Base-by-base conservation (phyloP, 2,797 vertebrate species). In the Enteromius argenteus region DNA sequence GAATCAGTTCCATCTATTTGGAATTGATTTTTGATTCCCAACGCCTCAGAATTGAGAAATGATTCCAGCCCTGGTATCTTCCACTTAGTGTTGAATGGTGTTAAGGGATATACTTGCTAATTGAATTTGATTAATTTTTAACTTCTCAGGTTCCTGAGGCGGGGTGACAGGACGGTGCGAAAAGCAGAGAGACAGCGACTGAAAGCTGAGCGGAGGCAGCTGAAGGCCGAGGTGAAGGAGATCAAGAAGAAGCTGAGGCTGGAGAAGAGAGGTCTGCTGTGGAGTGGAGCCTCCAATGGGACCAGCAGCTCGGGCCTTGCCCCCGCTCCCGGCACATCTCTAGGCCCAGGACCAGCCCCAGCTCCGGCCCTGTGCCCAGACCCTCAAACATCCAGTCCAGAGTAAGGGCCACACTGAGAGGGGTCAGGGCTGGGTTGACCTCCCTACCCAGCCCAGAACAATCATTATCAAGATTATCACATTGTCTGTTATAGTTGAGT, bases 211-310 rank as follows among this genome's bases (percentile, higher is more conserved):
- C 96, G 98, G 93, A 96, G 97, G 87, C 98, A 99, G 92, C 95
- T 98, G 30, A 98, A 98, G 93, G 97, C 97, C 49, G 98, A 99
- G 90, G 97, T 98, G 88, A 96, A 98, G 91, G 98, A 99, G 94
- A 97, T 99, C 89, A 98, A 98, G 94, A 99, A 97, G 93, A 98
- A 99, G 93, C 95, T 99, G 76, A 96, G 98, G 91, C 91, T 99
- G 92, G 98, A 99, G 92, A 97, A 97, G 93, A 96, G 97, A 90
- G 96, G 97, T 90, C 94, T 97, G 89, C 95, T 97, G 89, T 97
- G 97, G 97, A 97, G 96, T 81, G 97, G 96, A 86, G 35, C 94
- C 94, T 89, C 94, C 87, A 93, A 94, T 90, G 94, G 94, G 87
- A 94, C 92, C 88, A 91, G 94, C 93, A 93, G 90, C 90, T 91